Evolutionary conservation across 2,113 vertebrate genomes (phyloP).

Genomic region (Gnathonemus echidnorhynchus): DNA sequence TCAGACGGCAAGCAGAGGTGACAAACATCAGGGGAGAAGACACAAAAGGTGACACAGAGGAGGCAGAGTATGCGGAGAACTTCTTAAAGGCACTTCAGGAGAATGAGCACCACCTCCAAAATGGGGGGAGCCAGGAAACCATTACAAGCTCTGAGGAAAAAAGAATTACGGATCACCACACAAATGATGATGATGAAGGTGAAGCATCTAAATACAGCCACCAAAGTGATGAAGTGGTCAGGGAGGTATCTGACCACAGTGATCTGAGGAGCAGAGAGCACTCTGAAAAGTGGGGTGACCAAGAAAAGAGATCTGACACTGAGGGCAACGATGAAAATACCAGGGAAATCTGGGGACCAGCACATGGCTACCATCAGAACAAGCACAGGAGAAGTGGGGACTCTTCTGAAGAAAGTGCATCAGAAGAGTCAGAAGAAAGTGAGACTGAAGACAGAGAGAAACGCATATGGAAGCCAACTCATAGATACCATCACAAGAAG

Average conservation of each 20-base stretch:
- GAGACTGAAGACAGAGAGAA: constrained; percentile 30
- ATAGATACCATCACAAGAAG: constrained; percentile 46
- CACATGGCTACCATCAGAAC: constrained; percentile 27
- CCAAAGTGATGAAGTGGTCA: not conserved
- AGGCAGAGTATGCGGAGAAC: constrained; percentile 45
- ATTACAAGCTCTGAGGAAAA: not conserved
- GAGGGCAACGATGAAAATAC: constrained; percentile 26
- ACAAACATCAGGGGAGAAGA: constrained; percentile 40
- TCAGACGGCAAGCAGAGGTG: constrained; percentile 35
- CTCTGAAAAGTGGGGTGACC: constrained; percentile 9
- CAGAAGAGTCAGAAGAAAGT: constrained; percentile 14
- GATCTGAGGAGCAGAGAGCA: not conserved
- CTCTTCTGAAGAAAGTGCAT: constrained; percentile 6
- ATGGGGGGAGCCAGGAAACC: constrained; percentile 14
- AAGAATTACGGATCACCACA: constrained; percentile 29
- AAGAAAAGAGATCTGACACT: constrained; percentile 3
- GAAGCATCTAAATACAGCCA: constrained; percentile 17
- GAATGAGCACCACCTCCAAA: constrained; percentile 39
- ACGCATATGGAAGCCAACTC: constrained; percentile 45
- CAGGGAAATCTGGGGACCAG: constrained; percentile 24
- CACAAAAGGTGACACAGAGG: constrained; percentile 42
- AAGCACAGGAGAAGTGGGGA: constrained; percentile 22
- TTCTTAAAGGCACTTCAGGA: constrained; percentile 50
- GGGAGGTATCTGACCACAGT: not conserved
- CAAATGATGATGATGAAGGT: constrained; percentile 21